These are phyloP conservation scores for Sminthurides aquaticus DNA, from an alignment of 2,888 invertebrate genomes.

Conservation along the genomic window DNA sequence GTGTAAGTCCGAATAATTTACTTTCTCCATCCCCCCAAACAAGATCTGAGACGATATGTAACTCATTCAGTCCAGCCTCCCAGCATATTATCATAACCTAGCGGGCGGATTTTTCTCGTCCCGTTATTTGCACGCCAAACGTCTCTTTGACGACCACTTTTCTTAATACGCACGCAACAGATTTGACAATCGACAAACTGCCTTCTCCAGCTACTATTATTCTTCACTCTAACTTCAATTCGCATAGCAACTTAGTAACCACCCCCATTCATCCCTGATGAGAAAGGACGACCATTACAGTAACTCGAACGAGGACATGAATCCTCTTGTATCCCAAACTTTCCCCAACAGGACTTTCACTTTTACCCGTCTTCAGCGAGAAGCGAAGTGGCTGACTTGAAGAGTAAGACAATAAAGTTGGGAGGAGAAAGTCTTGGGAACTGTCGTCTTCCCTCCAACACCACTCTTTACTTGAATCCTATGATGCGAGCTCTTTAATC, in stretches of 20 bases:
- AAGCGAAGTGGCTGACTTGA: too few species aligned
- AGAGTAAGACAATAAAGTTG: too few species aligned
- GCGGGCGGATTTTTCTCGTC: not conserved
- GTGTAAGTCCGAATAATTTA: constrained; percentile 65
- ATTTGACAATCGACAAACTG: not conserved
- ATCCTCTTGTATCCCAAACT: not conserved
- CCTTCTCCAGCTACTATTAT: not conserved
- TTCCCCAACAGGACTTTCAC: too few species aligned
- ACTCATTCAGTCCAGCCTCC: not conserved
- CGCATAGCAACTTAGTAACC: too few species aligned
- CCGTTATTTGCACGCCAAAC: not conserved
- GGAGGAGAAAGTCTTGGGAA: too few species aligned
- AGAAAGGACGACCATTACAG: not conserved
- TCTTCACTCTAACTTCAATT: too few species aligned
- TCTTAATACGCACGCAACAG: not conserved
- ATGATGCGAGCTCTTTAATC: too few species aligned
- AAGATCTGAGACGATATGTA: not conserved
- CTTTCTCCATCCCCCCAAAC: not conserved
- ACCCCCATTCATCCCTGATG: not conserved
- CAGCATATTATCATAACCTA: not conserved
- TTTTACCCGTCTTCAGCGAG: too few species aligned
- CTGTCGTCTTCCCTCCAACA: too few species aligned
- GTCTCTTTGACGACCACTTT: not conserved
- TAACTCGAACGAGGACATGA: not conserved
- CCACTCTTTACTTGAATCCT: too few species aligned